phyloP scores from a whole-genome alignment of 2,113 vertebrate genomes.

The Scortum barcoo region DNA sequence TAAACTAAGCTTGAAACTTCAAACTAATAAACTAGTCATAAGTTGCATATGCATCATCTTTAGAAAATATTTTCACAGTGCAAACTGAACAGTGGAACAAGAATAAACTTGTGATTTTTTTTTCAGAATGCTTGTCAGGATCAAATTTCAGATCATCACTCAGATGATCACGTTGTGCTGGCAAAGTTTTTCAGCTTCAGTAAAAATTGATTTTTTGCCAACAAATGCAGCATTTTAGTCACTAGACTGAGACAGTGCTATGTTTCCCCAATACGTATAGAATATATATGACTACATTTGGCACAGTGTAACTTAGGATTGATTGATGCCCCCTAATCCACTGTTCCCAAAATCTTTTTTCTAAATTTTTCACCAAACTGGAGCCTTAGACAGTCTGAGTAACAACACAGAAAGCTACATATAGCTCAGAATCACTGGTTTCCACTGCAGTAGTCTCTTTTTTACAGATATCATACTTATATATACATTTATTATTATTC shows the following conservation, averaged over 20 bases:
- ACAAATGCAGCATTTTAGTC: not conserved
- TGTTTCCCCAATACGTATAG: not conserved
- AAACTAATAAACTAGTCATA: not conserved
- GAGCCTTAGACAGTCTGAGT: not conserved
- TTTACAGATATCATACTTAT: not conserved
- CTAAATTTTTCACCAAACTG: constrained; percentile 6
- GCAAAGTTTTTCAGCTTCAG: not conserved
- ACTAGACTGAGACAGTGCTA: not conserved
- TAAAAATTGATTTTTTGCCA: not conserved
- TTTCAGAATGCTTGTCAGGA: too few relatives aligned
- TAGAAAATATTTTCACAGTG: not conserved
- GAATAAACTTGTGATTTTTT: not conserved
- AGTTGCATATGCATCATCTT: not conserved
- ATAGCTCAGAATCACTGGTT: not conserved
- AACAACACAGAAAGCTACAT: not conserved
- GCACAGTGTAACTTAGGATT: not conserved
- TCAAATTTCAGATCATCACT: not conserved
- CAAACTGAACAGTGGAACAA: not conserved
- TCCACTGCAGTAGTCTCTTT: not conserved
- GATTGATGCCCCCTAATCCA: not conserved
- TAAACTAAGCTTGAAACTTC: too few relatives aligned
- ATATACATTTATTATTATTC: not conserved
- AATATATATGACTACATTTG: not conserved
- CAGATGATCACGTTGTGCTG: not conserved
- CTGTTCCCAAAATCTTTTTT: too few relatives aligned